Base-by-base conservation (phyloP, 2,113 vertebrate genomes). In the Psammodynastes pulverulentus region DNA sequence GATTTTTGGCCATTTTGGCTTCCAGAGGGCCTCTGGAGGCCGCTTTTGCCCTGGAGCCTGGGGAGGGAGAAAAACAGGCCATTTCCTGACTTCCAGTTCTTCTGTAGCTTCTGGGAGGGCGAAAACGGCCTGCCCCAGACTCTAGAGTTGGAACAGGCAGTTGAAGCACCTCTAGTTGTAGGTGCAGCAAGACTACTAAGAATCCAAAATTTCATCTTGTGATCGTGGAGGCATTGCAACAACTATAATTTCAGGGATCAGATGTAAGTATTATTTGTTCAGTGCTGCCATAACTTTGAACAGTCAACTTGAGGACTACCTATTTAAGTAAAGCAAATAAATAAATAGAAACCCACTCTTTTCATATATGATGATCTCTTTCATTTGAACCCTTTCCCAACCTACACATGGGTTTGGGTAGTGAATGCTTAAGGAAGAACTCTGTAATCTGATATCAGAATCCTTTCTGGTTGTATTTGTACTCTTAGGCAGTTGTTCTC, bases 381-480 rank as follows among this genome's bases (percentile, higher is more conserved):
- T 93, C n/a, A 67, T 87, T 1, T 91, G 72, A 88, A 85, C 58
- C 4, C 0, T n/a, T 90, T 54, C 92, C 90, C 90, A 89, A 87
- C 91, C 86, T 67, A 49, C 0, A 0, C 90, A 84, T 93, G 93
- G 67, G 91, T 95, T 94, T 92, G 54, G 67, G 86, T 93, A 90
- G 90, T 93, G 91, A 95, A 85, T 12, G 0, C 58, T 72, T 88
- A 93, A 26, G 94, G 54, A 92, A 89, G 89, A 86, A 93, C 95
- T 72, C 94, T 95, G 94, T 88, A 56, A 95, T 94, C 58, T 84
- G 92, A 87, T 95, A 93, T 91, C 19, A 0, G 90, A 48, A 93
- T 94, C 93, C 92, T 96, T 95, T 95, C 94, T 95, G 95, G 91
- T 93, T 51, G 43, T 85, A 56, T 54, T 1, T 72, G 87, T 95